Conservation (phyloP, 2,113 vertebrate genomes). For the Leptosomus discolor region DNA sequence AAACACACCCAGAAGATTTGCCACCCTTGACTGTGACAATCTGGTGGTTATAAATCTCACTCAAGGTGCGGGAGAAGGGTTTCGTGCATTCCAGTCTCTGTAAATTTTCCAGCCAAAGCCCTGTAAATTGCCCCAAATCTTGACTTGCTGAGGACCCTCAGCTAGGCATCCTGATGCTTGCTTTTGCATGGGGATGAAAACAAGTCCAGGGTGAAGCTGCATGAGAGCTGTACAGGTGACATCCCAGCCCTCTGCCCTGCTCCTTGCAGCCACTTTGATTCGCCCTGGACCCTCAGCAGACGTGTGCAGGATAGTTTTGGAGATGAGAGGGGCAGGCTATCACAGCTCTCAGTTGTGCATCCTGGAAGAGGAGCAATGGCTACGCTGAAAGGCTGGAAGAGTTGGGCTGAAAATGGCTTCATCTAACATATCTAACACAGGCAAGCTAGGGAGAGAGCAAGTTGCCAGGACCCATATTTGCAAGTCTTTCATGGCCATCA, state of each 20-base stretch:
- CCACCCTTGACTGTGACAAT: neutral
- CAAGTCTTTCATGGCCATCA: constrained; percentile 31
- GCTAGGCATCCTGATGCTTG: neutral
- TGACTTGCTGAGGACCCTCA: neutral
- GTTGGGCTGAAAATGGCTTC: neutral
- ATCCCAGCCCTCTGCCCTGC: too few species aligned
- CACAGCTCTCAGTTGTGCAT: neutral
- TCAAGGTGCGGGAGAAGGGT: neutral
- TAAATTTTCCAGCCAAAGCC: neutral
- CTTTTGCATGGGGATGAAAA: neutral
- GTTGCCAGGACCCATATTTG: constrained; percentile 31
- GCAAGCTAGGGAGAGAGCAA: neutral
- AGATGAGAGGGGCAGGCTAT: neutral
- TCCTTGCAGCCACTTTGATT: neutral
- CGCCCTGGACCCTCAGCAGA: neutral
- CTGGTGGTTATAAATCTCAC: neutral
- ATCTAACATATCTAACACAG: neutral
- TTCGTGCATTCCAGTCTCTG: neutral
- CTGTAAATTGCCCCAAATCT: neutral
- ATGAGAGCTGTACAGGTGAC: neutral
- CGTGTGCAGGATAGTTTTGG: neutral
- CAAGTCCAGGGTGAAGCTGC: neutral
- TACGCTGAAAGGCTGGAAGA: neutral
- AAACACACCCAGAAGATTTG: neutral
- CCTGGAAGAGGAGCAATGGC: neutral